Conservation (phyloP, 2,888 invertebrate genomes). For the Pseudococcus jackbeardsleyi region DNA sequence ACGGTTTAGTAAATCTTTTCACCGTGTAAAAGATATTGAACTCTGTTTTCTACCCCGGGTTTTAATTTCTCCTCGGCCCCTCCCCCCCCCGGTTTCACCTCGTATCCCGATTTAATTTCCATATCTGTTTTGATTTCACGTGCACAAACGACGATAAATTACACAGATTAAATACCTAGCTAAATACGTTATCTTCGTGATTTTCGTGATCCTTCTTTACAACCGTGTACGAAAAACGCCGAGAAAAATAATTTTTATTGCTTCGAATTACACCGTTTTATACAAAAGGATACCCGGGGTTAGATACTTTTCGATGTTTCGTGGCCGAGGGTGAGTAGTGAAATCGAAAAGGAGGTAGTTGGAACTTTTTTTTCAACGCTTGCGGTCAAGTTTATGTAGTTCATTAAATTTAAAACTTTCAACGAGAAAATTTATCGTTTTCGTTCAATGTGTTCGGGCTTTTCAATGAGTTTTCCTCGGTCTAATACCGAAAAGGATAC, state of each 20-base stretch:
- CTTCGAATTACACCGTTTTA: background rate
- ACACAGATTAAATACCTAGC: background rate
- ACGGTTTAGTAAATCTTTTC: constrained; percentile 19
- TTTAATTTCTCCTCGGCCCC: background rate
- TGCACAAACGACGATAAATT: background rate
- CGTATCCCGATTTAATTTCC: background rate
- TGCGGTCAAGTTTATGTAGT: constrained; percentile 31
- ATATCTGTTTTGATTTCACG: background rate
- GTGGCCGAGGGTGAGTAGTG: background rate
- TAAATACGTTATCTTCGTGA: background rate
- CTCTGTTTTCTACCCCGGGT: background rate
- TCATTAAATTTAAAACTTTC: constrained; percentile 46
- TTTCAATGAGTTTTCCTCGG: constrained; percentile 7
- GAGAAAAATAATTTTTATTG: background rate
- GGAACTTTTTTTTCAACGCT: background rate
- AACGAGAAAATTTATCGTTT: constrained; percentile 15
- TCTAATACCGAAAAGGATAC: constrained; percentile 4
- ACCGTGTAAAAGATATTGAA: background rate
- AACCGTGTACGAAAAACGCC: background rate
- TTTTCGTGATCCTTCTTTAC: background rate
- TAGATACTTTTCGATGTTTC: no score
- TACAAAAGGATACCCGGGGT: no score
- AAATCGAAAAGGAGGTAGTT: background rate
- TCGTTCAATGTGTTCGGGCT: background rate
- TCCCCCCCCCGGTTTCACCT: background rate